Percentiles rank a stretch among this genome's conserved stretches.
Evolutionary conservation across 2,113 vertebrate genomes (phyloP).

Genomic region (Tachysurus vachellii): DNA sequence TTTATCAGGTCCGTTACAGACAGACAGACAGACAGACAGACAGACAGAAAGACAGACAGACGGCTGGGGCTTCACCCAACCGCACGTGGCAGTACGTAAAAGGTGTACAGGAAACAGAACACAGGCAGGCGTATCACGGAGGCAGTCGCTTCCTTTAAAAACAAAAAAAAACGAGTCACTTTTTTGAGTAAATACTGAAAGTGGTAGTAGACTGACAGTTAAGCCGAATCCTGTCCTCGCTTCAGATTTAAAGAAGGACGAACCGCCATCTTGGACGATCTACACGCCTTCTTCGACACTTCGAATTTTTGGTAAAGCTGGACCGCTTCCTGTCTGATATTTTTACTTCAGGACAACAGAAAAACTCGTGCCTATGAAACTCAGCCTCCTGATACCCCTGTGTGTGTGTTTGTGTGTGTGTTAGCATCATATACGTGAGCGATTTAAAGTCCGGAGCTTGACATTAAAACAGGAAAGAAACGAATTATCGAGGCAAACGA

Average conservation of each 20-base stretch:
- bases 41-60: conserved; percentile 24
- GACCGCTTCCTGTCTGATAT: too few species aligned
- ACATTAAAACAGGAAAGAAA: conserved; percentile 32
- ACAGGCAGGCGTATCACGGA: conserved; percentile 58
- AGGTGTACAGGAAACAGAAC: conserved; percentile 56
- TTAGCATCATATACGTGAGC: background rate
- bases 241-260: background rate
- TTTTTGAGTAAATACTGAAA: background rate
- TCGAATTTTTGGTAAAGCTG: background rate
- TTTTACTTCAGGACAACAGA: background rate
- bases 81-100: conserved; percentile 56
- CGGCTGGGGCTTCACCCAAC: conserved; percentile 18
- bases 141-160: conserved; percentile 22
- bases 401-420: conserved; percentile 12
- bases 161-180: background rate
- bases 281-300: background rate
- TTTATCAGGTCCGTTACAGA: conserved; percentile 76
- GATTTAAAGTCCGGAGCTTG: background rate
- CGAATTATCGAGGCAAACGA: conserved; percentile 13
- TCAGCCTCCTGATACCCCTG: conserved; percentile 20
- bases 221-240: background rate
- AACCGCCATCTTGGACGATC: too few species aligned
- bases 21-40: conserved; percentile 42
- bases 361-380: background rate
- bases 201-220: background rate